Conservation (phyloP, 2,113 vertebrate species). For the Capra hircus region DNA sequence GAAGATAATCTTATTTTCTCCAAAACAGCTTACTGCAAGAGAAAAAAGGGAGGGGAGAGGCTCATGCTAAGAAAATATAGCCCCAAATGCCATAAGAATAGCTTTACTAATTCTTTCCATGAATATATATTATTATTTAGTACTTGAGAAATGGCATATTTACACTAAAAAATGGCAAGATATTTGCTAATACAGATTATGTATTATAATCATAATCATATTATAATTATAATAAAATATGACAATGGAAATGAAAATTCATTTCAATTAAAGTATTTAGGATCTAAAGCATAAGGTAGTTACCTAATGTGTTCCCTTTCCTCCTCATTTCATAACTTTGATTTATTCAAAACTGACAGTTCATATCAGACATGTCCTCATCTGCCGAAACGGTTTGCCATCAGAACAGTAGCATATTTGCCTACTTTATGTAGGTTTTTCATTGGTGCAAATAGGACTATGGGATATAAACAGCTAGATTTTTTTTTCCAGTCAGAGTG, state of each 20-base stretch:
- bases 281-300: background rate
- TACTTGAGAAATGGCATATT: background rate
- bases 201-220: background rate
- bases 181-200: background rate
- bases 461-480: background rate
- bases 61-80: background rate
- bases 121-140: background rate
- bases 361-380: background rate
- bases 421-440: background rate
- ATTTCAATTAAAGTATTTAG: background rate
- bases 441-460: background rate
- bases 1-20: conserved; percentile 39
- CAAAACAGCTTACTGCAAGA: conserved; percentile 1
- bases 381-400: background rate
- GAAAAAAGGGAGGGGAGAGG: background rate
- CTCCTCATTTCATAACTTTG: background rate
- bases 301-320: background rate
- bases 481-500: conserved; percentile 7
- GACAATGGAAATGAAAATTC: background rate
- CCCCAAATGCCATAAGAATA: background rate
- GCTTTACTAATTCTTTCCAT: background rate
- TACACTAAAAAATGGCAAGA: background rate
- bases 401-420: background rate
- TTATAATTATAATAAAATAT: background rate
- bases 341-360: background rate